phyloP scores from a whole-genome alignment of 2,797 vertebrate genomes.

The Halcyon chelicuti region DNA sequence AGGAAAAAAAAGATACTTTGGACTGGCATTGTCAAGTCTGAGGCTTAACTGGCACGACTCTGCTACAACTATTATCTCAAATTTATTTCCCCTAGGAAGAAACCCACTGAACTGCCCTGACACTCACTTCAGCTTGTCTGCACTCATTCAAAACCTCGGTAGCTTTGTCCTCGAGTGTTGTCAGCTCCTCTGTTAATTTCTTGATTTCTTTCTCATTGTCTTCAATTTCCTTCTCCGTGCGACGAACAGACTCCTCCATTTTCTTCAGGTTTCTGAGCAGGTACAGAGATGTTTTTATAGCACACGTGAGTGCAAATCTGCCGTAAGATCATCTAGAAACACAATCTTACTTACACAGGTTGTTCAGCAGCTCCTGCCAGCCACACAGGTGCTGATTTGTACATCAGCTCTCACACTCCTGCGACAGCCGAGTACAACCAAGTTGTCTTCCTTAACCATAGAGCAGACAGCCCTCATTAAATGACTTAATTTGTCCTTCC shows the following conservation, averaged over 20 bases:
- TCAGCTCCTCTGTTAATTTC: slow-evolving; percentile 84
- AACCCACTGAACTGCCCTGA: background rate
- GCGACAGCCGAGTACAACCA: background rate
- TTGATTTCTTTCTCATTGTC: slow-evolving; percentile 83
- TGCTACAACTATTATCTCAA: background rate
- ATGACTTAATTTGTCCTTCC: background rate
- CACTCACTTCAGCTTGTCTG: slow-evolving; percentile 87
- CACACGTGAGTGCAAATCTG: background rate
- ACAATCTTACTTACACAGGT: background rate
- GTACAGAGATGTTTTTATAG: background rate
- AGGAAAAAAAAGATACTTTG: background rate
- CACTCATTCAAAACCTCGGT: slow-evolving; percentile 85
- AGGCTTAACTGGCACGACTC: background rate
- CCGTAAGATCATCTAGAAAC: background rate
- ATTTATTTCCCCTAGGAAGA: background rate
- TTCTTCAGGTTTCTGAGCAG: slow-evolving; percentile 91
- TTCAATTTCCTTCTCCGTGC: slow-evolving; percentile 84
- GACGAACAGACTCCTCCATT: slow-evolving; percentile 85
- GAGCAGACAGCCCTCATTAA: background rate
- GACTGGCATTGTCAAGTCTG: background rate
- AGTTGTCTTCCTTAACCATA: background rate
- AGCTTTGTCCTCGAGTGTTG: slow-evolving; percentile 88
- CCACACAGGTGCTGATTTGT: background rate
- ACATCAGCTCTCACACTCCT: background rate
- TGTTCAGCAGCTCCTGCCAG: background rate